Conservation (phyloP, 2,888 invertebrate species). For the Gari tellinella region DNA sequence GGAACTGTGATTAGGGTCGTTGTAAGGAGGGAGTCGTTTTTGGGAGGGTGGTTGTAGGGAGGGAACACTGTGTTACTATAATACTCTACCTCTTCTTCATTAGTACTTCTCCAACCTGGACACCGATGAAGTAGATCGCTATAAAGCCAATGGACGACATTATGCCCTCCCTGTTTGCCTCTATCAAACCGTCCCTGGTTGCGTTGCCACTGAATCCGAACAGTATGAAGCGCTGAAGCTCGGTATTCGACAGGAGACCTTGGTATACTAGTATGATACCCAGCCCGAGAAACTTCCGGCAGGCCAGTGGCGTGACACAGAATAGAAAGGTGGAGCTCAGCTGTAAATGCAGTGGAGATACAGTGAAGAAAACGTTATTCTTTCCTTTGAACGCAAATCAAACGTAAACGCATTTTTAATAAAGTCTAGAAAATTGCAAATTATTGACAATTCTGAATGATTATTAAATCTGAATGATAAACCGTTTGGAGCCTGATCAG, state of each 20-base stretch:
- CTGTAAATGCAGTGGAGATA: conserved; percentile 67
- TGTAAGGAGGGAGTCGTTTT: no score
- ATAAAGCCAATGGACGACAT: conserved; percentile 93
- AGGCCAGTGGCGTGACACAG: conserved; percentile 85
- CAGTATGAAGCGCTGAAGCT: conserved; percentile 89
- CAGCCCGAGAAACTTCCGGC: conserved; percentile 87
- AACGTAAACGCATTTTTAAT: no score
- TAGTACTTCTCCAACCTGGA: conserved; percentile 67
- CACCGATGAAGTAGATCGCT: conserved; percentile 91
- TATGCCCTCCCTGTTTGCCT: conserved; percentile 96
- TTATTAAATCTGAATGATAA: no score
- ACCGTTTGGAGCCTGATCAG: no score
- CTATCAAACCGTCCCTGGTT: conserved; percentile 86
- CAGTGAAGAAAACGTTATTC: no score
- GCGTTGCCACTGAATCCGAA: conserved; percentile 68
- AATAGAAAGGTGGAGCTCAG: conserved; percentile 88
- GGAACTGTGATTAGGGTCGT: no score
- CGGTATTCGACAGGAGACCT: conserved; percentile 86
- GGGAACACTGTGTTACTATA: no score
- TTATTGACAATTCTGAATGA: no score
- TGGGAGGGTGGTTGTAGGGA: no score
- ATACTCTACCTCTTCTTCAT: conserved; percentile 65
- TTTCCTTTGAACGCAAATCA: no score
- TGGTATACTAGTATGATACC: conserved; percentile 88
- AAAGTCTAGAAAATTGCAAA: no score